Evolutionary conservation across 2,888 invertebrate genomes (phyloP).

Genomic region (Agonum fuliginosum): DNA sequence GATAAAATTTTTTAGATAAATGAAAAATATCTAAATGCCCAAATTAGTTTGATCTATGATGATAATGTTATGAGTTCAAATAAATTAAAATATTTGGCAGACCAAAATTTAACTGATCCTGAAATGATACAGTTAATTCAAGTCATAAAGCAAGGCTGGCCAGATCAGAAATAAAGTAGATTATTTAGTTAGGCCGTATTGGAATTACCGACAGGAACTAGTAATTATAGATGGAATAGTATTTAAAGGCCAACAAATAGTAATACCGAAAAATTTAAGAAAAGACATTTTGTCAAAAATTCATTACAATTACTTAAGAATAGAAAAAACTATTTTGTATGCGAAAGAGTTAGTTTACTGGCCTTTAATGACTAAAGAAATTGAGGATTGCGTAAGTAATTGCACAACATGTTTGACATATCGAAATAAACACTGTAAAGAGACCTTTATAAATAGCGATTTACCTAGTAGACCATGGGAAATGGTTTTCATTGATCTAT

Average conservation of each 20-base stretch:
- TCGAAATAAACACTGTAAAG: neutral
- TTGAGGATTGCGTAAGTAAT: neutral
- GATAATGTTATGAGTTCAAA: conserved; percentile 52
- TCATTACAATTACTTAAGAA: neutral
- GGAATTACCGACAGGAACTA: conserved; percentile 45
- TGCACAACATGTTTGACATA: neutral
- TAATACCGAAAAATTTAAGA: neutral
- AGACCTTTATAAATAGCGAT: neutral
- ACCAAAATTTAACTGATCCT: conserved; percentile 48
- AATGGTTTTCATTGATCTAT: neutral
- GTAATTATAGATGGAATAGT: neutral
- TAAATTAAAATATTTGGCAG: conserved; percentile 49
- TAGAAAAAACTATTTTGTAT: neutral
- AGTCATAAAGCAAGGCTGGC: conserved; percentile 61
- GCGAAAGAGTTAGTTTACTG: neutral
- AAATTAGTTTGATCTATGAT: conserved; percentile 48
- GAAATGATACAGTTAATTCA: conserved; percentile 51
- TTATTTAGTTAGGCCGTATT: too few species aligned
- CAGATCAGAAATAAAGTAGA: conserved; percentile 55
- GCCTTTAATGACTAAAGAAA: neutral
- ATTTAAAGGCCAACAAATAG: neutral
- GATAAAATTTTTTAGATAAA: conserved; percentile 48
- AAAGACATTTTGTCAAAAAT: neutral
- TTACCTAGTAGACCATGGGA: neutral
- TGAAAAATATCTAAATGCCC: conserved; percentile 43